Evolutionary conservation across 2,888 invertebrate species (phyloP).

Genomic region (Drosophila basisetae): DNA sequence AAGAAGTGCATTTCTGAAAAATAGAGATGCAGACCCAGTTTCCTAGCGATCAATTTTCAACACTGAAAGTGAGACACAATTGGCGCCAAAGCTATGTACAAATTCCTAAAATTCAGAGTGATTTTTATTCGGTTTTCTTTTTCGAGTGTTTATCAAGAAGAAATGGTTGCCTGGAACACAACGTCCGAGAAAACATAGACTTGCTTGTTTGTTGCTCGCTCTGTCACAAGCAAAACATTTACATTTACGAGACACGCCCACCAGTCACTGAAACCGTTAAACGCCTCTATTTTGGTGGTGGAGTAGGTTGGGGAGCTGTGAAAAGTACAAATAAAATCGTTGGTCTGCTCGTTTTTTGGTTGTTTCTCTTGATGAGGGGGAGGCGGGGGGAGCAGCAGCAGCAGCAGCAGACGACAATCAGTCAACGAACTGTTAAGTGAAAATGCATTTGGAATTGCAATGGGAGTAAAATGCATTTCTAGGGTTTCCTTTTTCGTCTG

Average conservation of each 20-base stretch:
- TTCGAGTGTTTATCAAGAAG: neutral
- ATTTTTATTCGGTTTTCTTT: neutral
- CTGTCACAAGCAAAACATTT: conserved; percentile 37
- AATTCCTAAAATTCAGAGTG: neutral
- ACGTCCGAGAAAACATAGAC: neutral
- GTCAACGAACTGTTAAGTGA: conserved; percentile 69
- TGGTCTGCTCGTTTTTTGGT: conserved; percentile 6
- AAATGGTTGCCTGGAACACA: conserved; percentile 15
- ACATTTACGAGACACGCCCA: conserved; percentile 52
- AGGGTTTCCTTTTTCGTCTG: conserved; percentile 56
- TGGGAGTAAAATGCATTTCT: conserved; percentile 60
- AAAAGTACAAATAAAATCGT: conserved; percentile 61
- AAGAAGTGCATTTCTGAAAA: neutral
- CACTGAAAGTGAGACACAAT: neutral
- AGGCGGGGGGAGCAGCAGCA: too few relatives aligned
- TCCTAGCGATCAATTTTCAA: neutral
- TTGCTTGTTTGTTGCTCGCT: conserved; percentile 4
- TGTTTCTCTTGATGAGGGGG: neutral
- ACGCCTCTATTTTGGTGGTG: conserved; percentile 18
- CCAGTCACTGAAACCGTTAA: conserved; percentile 52
- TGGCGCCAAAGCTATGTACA: too few relatives aligned
- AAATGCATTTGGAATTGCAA: conserved; percentile 56
- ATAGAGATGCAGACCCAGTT: neutral
- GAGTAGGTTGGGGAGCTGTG: neutral
- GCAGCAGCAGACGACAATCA: conserved; percentile 42